Evolutionary conservation across 2,113 vertebrate species (phyloP).

Genomic region (Tenebrosternarchus preto): DNA sequence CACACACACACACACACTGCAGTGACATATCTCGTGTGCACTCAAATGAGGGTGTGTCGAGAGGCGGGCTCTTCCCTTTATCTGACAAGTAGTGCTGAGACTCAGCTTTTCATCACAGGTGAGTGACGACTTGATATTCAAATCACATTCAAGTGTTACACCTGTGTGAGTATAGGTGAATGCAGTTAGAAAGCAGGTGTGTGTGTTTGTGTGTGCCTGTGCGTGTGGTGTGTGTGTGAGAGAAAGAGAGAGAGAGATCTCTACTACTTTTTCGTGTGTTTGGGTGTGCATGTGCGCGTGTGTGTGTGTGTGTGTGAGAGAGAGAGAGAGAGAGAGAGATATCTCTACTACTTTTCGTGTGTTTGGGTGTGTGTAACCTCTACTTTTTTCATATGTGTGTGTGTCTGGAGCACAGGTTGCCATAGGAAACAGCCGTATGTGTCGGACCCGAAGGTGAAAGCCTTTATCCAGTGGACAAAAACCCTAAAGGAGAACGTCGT

Average conservation of each 20-base stretch:
- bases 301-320: too few relatives aligned
- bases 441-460: constrained; percentile 79
- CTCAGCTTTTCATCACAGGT: constrained; percentile 85
- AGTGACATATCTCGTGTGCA: constrained; percentile 86
- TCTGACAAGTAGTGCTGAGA: constrained; percentile 89
- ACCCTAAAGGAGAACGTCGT: constrained; percentile 74
- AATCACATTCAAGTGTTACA: background rate
- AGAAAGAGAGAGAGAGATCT: too few relatives aligned
- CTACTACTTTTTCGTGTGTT: background rate
- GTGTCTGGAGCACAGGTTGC: constrained; percentile 65
- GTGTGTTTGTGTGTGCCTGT: background rate
- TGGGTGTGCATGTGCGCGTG: constrained; percentile 4
- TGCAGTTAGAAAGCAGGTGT: background rate
- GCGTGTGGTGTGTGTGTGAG: background rate
- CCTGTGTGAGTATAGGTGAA: background rate
- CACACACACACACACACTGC: background rate
- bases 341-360: too few relatives aligned
- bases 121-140: constrained; percentile 22
- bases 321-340: too few relatives aligned
- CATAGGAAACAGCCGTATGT: constrained; percentile 84
- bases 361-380: background rate
- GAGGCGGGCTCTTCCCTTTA: constrained; percentile 71
- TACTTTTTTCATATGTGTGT: background rate
- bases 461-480: constrained; percentile 85
- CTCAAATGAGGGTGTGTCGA: constrained; percentile 87